Base-by-base conservation (phyloP, 2,797 vertebrate species). In the Bovichtus diacanthus region DNA sequence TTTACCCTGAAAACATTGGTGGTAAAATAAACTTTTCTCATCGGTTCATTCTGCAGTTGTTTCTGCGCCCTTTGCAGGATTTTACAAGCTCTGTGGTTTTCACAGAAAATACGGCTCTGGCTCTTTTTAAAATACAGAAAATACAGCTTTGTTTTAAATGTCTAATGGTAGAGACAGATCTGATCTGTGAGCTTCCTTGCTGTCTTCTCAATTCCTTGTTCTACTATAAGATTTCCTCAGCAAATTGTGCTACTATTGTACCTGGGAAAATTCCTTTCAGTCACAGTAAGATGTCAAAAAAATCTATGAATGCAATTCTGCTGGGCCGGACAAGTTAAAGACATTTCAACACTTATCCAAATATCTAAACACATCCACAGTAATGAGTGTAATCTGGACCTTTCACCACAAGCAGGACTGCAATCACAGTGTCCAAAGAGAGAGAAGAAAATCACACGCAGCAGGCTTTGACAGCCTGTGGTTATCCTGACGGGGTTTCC, bases 361-460 rank as follows among this genome's bases (percentile, higher is more conserved):
- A 60, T 55, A 78, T 76, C 51, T 41, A 74, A 85, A 73, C 39
- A 81, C 31, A 75, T 65, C 60, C 41, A 4, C 41, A 25, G 38
- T 70, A 64, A 73, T 79, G 49, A 80, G 43, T 70, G 63, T 82
- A 80, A 81, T 86, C 63, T 70, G 72, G 66, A 82, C 49, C 19
- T 72, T 74, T 54, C 36, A 55, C 75, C 66, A 73, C 64, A 73
- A 74, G 81, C 62, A 65, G 41, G 39, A 81, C 47, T 70, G 62
- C 75, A 87, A 83, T 89, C 80, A 87, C 25, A 46, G 49, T 72
- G 75, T 80, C 75, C 74, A 62, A 60, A 62, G 74, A 73, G 39
- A 47, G 38, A 36, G 68, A 74, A 61, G 41, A 41, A 56, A 85
- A 78, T 85, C 75, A 63, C 72, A 65, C 63, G 65, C 46, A 76